phyloP scores from a whole-genome alignment of 2,113 vertebrate genomes.

The Oostethus manadensis region DNA sequence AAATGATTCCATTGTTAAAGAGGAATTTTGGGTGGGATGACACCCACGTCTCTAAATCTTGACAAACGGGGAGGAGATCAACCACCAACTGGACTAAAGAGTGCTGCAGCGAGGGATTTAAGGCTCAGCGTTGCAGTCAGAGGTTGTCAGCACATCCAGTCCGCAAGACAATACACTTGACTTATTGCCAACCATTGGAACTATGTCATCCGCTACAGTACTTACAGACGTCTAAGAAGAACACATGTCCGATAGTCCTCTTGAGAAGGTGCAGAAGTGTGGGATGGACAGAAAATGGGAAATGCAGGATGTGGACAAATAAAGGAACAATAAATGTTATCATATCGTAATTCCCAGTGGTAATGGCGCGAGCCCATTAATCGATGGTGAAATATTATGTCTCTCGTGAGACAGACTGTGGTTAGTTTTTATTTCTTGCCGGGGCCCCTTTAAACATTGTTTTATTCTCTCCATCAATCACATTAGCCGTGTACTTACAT shows the following conservation, averaged over 20 bases:
- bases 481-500: too few species aligned
- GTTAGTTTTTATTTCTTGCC: background rate
- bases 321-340: constrained; percentile 34
- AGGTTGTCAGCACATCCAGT: constrained; percentile 3
- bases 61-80: constrained; percentile 9
- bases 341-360: constrained; percentile 32
- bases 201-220: constrained; percentile 23
- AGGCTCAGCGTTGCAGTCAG: constrained; percentile 1
- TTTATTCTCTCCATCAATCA: constrained; percentile 4
- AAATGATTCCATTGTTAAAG: constrained; percentile 20
- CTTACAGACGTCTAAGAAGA: constrained; percentile 34
- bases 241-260: constrained; percentile 32
- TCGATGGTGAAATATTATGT: constrained; percentile 55
- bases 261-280: constrained; percentile 12
- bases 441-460: background rate
- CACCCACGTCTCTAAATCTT: constrained; percentile 5
- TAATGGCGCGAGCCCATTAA: constrained; percentile 38
- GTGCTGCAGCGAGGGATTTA: constrained; percentile 2
- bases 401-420: constrained; percentile 12
- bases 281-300: background rate
- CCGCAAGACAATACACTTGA: constrained; percentile 13
- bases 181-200: constrained; percentile 34
- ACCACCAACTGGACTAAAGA: background rate
- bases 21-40: background rate
- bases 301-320: constrained; percentile 27